phyloP scores from a whole-genome alignment of 2,113 vertebrate species.

The Pseudolaguvia tuberculata region DNA sequence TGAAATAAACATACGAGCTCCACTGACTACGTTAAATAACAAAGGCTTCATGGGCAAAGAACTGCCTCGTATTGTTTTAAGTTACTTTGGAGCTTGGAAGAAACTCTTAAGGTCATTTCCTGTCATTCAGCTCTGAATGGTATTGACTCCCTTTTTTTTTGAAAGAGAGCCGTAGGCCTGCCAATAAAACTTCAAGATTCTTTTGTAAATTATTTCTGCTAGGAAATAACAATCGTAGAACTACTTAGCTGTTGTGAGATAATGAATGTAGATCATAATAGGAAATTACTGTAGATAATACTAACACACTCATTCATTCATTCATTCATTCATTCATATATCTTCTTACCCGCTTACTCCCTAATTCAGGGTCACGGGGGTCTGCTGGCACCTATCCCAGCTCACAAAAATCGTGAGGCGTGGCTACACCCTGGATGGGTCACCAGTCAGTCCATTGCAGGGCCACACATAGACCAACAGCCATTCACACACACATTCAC shows the following conservation, averaged over 20 bases:
- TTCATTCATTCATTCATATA: too few relatives aligned
- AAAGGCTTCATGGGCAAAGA: constrained; percentile 26
- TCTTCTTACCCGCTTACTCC: too few relatives aligned
- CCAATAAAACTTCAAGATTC: constrained; percentile 31
- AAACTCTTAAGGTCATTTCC: constrained; percentile 63
- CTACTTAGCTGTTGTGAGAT: constrained; percentile 50
- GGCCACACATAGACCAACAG: too few relatives aligned
- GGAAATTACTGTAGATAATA: constrained; percentile 68
- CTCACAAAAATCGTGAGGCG: too few relatives aligned
- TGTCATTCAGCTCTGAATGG: constrained; percentile 65
- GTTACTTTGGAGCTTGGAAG: constrained; percentile 48
- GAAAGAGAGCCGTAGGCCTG: constrained; percentile 59
- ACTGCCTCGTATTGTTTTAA: constrained; percentile 41
- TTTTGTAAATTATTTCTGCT: constrained; percentile 41
- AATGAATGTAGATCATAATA: constrained; percentile 57
- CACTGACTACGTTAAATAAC: constrained; percentile 34
- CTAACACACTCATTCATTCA: too few relatives aligned
- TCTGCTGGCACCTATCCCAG: too few relatives aligned
- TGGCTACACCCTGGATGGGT: too few relatives aligned
- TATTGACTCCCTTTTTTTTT: constrained; percentile 63
- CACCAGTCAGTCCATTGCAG: too few relatives aligned
- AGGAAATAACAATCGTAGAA: constrained; percentile 37
- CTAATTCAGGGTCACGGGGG: too few relatives aligned
- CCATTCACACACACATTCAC: too few relatives aligned
- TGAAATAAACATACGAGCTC: constrained; percentile 44